Evolutionary conservation across 1,140 invertebrate genomes (phyloP), one percentile per base, ranked within the genome.

Genomic region (Bombus waltoni): DNA sequence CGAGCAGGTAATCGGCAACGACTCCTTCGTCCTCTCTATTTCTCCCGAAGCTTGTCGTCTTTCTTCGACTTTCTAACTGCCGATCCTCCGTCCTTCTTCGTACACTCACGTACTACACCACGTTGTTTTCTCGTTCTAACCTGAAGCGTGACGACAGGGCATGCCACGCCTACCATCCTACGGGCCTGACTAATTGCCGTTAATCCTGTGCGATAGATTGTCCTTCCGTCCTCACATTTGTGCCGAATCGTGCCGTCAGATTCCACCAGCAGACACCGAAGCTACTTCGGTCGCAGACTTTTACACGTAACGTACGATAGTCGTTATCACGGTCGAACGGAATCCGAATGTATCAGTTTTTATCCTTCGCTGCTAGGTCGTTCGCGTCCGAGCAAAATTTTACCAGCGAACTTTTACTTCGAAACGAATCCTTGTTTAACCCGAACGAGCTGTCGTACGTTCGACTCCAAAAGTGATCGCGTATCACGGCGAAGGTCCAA

Each of bases 121-220:
- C 66, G 47, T 40, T 9, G 38, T 28, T 53, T 76, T 80, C 35
- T 73, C 57, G 22, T 3, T 68, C 5, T 32, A 11, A n/a, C 1
- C 35, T 70, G 13, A 2, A 85, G 71, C 79, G 84, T 81, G 84
- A 75, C 78, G 85, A 87, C 86, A 87, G 75, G 71, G 38, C 59
- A 38, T 35, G 57, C 81, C 88, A 89, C 88, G 83, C 88, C 90
- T 83, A 84, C 75, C 28, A 84, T 66, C 66, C 70, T 18, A 68
- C 38, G 35, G 38, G 38, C 70, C 47, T 85, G 79, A 87, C 90
- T 91, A 91, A 91, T 91, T 91, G 88, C 80, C 80, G 79, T 78
- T 91, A 91, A 91, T 91, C 86, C 83, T 83, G 9, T 66, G 18
- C 70, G 73, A 86, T 71, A 35, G 71, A 85, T 81, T 75, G 83